Base-by-base conservation (phyloP, 2,888 invertebrate genomes). In the Cephus nigrinus region DNA sequence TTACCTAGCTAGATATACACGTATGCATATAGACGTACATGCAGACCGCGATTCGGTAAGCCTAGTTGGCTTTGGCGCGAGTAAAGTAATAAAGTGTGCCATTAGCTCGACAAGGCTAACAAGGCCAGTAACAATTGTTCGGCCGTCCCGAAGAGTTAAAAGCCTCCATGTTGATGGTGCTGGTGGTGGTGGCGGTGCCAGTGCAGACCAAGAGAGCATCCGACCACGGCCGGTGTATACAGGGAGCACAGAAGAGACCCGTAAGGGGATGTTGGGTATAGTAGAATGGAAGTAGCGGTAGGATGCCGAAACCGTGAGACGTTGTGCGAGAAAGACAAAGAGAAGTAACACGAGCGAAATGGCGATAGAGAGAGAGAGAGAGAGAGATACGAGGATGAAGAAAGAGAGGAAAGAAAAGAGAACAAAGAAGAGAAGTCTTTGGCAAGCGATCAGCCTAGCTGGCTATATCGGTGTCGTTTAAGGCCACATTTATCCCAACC, bases 391-490 rank as follows among this genome's bases (percentile, higher is more conserved):
- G 76, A 75, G 80, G 75, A 77, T 79, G 75, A 74, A 75, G 76
- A 81, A 75, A 74, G 75, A 75, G 55, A 79, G 79, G 80, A 69
- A 73, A 74, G 73, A 34, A 33, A 78, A 73, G 77, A 77, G 74
- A 78, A 76, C 80, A 81, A 83, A 80, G 81, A 79, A 74, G 77
- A 78, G 80, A 80, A 76, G 40, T 83, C 82, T 89, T 90, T 90
- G 90, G 90, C 90, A 89, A 88, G 87, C 88, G 87, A 90, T 89
- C 89, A 88, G 88, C 86, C 85, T 86, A 84, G 86, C 84, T 83
- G 88, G 85, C 90, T 90, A 90, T 90, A 90, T 90, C 88, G 89
- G 90, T 90, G 88, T 90, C 89, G 90, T 89, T 90, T 88, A 90
- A 88, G 88, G 86, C 89, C 88, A 85, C 90, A 90, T 90, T 90